phyloP scores from a whole-genome alignment of 1,140 invertebrate genomes.

The Octopus bimaculoides region DNA sequence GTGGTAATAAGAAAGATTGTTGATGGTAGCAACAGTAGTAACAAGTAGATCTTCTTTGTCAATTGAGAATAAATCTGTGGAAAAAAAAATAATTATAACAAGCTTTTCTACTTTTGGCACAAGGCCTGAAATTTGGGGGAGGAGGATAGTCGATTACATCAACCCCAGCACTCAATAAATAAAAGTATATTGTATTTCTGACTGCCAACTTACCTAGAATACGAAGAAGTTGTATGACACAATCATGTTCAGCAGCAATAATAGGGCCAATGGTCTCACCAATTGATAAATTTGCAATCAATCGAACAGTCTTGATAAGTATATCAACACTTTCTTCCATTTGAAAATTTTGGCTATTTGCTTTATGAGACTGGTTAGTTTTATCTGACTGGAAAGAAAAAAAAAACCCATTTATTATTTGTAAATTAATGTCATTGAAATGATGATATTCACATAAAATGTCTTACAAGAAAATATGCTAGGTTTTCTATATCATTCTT shows the following conservation, averaged over 20 bases:
- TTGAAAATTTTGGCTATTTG: background rate
- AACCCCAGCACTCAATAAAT: too few species aligned
- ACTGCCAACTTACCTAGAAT: slow-evolving; percentile 57
- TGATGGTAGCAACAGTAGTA: slow-evolving; percentile 66
- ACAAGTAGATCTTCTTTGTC: slow-evolving; percentile 67
- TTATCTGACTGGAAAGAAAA: slow-evolving; percentile 19
- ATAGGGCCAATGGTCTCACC: slow-evolving; percentile 68
- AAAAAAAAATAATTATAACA: background rate
- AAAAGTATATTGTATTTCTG: too few species aligned
- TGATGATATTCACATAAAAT: too few species aligned
- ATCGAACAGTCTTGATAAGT: slow-evolving; percentile 64
- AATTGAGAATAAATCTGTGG: slow-evolving; percentile 32
- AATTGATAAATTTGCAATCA: slow-evolving; percentile 73
- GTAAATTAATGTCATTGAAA: too few species aligned
- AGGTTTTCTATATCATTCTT: too few species aligned
- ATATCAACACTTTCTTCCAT: slow-evolving; percentile 44
- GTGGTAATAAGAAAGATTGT: slow-evolving; percentile 68
- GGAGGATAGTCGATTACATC: too few species aligned
- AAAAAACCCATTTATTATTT: background rate
- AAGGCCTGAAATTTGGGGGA: too few species aligned
- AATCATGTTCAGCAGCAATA: slow-evolving; percentile 59
- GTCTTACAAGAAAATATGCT: too few species aligned
- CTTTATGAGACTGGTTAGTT: too few species aligned
- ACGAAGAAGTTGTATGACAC: slow-evolving; percentile 56
- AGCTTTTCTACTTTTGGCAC: too few species aligned